Evolutionary conservation across 1,140 invertebrate species (phyloP).

Genomic region (Drosophila sulfurigaster): DNA sequence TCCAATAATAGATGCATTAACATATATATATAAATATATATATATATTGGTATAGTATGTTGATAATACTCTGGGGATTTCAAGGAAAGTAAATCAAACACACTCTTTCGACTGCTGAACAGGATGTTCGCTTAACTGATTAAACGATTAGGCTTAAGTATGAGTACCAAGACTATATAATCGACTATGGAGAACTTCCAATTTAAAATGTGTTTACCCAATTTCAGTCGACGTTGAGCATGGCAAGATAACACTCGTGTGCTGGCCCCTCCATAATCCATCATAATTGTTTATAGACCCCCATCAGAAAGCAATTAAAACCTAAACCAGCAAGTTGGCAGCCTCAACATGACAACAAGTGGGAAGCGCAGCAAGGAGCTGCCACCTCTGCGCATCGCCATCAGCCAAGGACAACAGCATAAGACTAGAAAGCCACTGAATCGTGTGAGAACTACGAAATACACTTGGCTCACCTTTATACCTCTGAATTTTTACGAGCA

Average conservation of each 20-base stretch:
- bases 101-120: background rate
- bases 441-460: conserved; percentile 89
- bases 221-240: conserved; percentile 54
- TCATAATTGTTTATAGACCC: conserved; percentile 2
- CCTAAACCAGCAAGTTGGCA: background rate
- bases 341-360: conserved; percentile 14
- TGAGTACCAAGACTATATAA: background rate
- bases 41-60: background rate
- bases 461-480: conserved; percentile 91
- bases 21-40: background rate
- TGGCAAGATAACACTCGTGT: conserved; percentile 48
- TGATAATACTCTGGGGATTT: background rate
- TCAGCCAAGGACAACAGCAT: conserved; percentile 25
- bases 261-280: conserved; percentile 13
- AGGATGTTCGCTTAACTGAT: conserved; percentile 19
- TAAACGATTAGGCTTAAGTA: conserved; percentile 15
- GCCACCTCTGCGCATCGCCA: conserved; percentile 46
- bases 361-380: background rate
- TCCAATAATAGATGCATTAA: background rate
- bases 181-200: conserved; percentile 1
- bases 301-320: background rate
- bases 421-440: conserved; percentile 78
- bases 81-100: background rate
- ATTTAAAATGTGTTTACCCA: conserved; percentile 15
- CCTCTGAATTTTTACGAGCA: conserved; percentile 94